Conservation (phyloP, 2,888 invertebrate genomes). For the Stenurella melanura region DNA sequence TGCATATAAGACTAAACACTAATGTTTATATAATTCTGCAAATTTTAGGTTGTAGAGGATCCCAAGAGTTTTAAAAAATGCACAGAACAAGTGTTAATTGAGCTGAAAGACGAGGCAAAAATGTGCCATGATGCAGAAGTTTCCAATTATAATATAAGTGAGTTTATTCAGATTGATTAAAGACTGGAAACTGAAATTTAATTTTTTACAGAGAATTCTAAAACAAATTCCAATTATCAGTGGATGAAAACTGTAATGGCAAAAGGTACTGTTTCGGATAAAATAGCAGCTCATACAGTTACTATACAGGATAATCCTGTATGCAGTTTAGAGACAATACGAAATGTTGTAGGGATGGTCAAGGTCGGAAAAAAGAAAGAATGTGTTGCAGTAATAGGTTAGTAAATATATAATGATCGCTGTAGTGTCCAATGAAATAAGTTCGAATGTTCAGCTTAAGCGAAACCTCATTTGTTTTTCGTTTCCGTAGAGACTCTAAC, state of each 20-base stretch:
- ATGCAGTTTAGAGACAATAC: slow-evolving; percentile 83
- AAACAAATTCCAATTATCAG: slow-evolving; percentile 79
- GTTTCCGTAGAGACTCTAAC: slow-evolving; percentile 81
- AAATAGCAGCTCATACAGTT: slow-evolving; percentile 89
- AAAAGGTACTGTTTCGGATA: slow-evolving; percentile 89
- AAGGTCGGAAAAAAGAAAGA: slow-evolving; percentile 86
- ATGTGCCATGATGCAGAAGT: slow-evolving; percentile 81
- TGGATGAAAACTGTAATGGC: slow-evolving; percentile 88
- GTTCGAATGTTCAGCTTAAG: not conserved
- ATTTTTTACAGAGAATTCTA: slow-evolving; percentile 73
- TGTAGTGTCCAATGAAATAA: not conserved
- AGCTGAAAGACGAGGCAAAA: slow-evolving; percentile 80
- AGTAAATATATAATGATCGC: slow-evolving; percentile 49
- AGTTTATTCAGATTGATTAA: slow-evolving; percentile 60
- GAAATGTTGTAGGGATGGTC: slow-evolving; percentile 84
- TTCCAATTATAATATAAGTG: slow-evolving; percentile 79
- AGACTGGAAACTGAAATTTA: slow-evolving; percentile 1
- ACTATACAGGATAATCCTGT: slow-evolving; percentile 88
- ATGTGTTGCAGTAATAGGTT: slow-evolving; percentile 81
- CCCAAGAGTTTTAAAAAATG: slow-evolving; percentile 71
- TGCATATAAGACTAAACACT: not conserved
- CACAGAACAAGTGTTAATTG: slow-evolving; percentile 76
- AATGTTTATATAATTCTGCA: not conserved
- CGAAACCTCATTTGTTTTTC: not conserved
- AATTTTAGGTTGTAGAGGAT: slow-evolving; percentile 75